Base-by-base conservation (phyloP, 1,140 invertebrate genomes). In the Lineus longissimus region DNA sequence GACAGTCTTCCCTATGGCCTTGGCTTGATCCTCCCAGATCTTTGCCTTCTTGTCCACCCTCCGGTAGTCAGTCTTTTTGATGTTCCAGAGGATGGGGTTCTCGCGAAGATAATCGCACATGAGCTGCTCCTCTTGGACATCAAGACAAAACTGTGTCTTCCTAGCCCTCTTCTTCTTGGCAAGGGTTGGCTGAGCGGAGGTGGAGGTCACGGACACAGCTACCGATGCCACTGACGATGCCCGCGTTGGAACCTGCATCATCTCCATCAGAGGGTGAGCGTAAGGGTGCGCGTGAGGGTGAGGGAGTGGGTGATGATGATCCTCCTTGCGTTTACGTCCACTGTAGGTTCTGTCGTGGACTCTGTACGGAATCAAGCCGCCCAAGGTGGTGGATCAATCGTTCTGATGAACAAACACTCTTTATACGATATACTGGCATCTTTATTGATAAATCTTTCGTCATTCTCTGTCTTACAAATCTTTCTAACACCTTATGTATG, bases 21-120 rank as follows among this genome's bases (percentile, higher is more conserved):
- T 57, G 55, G 55, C 55, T 57, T 57, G 55, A 57, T 57, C 55
- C 29, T 57, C 29, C 55, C 55, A 57, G 22, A 57, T 11, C 55
- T 57, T 57, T 57, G 55, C 55, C 55, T 57, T 57, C 55, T 57
- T 57, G 47, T 51, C 47, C 47, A 51, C 47, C n/a, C 47, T 51
- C n/a, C n/a, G 25, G 47, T 51, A 51, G 47, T 51, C 47, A 51
- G 47, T 51, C 47, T 51, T 51, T n/a, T 51, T 51, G 47, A 51
- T 51, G 47, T 51, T n/a, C 47, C 47, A 51, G 47, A 51, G 47
- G 47, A 51, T 51, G 47, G 47, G 6, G 47, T 51, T 51, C 47
- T 51, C 47, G n/a, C 25, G 47, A 51, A 51, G 25, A n/a, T 7
- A 51, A 51, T 51, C 47, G n/a, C 47, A 51, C 47, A 51, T 51